Conservation (phyloP, 2,888 invertebrate genomes). For the Cantharis rustica region DNA sequence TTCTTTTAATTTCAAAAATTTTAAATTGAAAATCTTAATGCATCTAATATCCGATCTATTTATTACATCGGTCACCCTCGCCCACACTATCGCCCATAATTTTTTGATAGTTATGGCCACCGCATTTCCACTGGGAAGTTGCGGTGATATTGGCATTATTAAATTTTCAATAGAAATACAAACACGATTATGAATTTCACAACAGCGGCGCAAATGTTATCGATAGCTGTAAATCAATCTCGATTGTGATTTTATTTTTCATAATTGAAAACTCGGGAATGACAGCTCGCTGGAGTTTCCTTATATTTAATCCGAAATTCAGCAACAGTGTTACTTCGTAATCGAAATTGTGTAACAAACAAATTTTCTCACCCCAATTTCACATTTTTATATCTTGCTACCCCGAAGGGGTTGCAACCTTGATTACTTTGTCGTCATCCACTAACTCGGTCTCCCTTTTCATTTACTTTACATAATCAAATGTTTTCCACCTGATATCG, state of each 20-base stretch:
- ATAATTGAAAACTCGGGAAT: slow-evolving; percentile 43
- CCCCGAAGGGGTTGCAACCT: background rate
- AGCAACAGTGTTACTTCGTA: slow-evolving; percentile 12
- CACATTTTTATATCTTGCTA: background rate
- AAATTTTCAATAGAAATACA: slow-evolving; percentile 49
- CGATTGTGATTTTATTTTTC: slow-evolving; percentile 48
- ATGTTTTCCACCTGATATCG: background rate
- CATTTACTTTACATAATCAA: background rate
- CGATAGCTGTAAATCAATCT: slow-evolving; percentile 53
- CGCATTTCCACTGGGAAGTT: slow-evolving; percentile 14
- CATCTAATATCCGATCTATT: background rate
- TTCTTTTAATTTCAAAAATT: background rate
- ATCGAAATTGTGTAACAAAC: slow-evolving; percentile 3
- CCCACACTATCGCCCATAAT: background rate
- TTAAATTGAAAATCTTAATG: background rate
- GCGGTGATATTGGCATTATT: slow-evolving; percentile 35
- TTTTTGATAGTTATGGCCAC: slow-evolving; percentile 8
- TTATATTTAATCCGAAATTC: slow-evolving; percentile 9
- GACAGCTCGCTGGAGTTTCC: slow-evolving; percentile 39
- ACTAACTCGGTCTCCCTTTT: background rate
- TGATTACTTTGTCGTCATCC: background rate
- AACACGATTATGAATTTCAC: slow-evolving; percentile 53
- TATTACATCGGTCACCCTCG: background rate
- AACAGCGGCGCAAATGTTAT: slow-evolving; percentile 47
- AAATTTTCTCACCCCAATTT: background rate